Base-by-base conservation (phyloP, 2,888 invertebrate genomes). In the Drosophila austrosaltans region DNA sequence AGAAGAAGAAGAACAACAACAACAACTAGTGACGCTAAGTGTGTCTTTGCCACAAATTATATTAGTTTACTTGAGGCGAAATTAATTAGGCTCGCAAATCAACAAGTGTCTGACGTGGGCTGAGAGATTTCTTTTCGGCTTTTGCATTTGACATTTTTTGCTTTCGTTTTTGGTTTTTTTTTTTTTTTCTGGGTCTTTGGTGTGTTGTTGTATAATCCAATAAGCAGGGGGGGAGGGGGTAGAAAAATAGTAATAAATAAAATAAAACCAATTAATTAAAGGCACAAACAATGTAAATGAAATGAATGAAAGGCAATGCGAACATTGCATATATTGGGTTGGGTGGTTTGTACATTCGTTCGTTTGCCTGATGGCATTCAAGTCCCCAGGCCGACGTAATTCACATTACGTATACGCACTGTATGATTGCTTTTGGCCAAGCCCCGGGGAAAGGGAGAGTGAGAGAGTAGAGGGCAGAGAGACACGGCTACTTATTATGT, bases 181-280 rank as follows among this genome's bases (percentile, higher is more conserved):
- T 40, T n/a, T 20, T 36, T 1, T 53, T 42, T 53, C 53, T 30
- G 20, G 53, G 8, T 56, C 25, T 57, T 59, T 63, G 62, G 28
- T 66, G 60, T 28, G 53, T 59, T 53, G 32, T 48, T 20, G 44
- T 57, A 58, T 66, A 44, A 54, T 56, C 66, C 62, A 12, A 56
- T 25, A 48, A 25, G 22, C 6, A 48, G 25, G 3, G 48, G 8
- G 48, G 22, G 48, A 4, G 10, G 5, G 30, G 30, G 16, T 16
- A 16, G 16, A 28, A 25, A 48, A 48, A 48, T 48, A 48, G 48
- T 48, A 48, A 48, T 48, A 48, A 48, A 48, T 66, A 66, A 72
- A 72, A 72, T 72, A 75, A 73, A 69, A 65, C 58, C 76, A 79
- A 83, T 82, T 83, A 82, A 86, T 83, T 86, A 83, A 86, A 76